Percentiles rank a stretch among this genome's conserved stretches.
phyloP scores from a whole-genome alignment of 2,113 vertebrate species.

The Polyodon spathula region DNA sequence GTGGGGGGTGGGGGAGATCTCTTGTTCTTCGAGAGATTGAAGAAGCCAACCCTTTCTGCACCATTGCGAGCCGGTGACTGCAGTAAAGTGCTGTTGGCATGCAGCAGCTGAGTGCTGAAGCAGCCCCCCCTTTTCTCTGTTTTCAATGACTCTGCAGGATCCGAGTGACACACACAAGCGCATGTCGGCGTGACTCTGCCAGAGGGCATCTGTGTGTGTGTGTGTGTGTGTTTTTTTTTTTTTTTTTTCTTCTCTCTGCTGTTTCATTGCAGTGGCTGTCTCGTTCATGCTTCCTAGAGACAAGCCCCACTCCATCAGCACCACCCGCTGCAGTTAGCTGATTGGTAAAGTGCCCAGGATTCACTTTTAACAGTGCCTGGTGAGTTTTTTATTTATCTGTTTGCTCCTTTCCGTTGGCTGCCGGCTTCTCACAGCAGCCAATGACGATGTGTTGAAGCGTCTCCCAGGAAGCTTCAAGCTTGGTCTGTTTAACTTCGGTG shows the following conservation, averaged over 20 bases:
- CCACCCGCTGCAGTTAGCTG: slow-evolving; percentile 3
- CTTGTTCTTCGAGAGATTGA: too few relatives aligned
- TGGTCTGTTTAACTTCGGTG: slow-evolving; percentile 22
- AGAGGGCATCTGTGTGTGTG: too few relatives aligned
- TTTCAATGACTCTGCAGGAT: neutral
- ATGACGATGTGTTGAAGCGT: slow-evolving; percentile 9
- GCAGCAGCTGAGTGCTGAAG: slow-evolving; percentile 11
- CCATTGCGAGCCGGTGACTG: neutral
- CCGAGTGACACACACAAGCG: too few relatives aligned
- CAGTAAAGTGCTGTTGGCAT: slow-evolving; percentile 25
- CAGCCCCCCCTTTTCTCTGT: slow-evolving; percentile 16
- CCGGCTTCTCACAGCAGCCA: slow-evolving; percentile 17
- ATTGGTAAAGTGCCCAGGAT: slow-evolving; percentile 27
- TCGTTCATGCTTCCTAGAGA: slow-evolving; percentile 6
- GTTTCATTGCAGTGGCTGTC: neutral
- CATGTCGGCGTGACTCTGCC: too few relatives aligned
- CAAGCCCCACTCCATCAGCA: neutral
- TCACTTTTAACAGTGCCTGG: slow-evolving; percentile 15
- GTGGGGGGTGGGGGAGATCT: too few relatives aligned
- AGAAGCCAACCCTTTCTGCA: neutral
- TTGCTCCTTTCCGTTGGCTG: slow-evolving; percentile 23
- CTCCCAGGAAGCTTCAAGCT: slow-evolving; percentile 13
- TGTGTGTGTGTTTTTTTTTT: too few relatives aligned
- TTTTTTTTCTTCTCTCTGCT: slow-evolving; percentile 1
- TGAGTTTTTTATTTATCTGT: slow-evolving; percentile 46